phyloP scores from a whole-genome alignment of 2,113 vertebrate genomes.

The Gymnogyps californianus region DNA sequence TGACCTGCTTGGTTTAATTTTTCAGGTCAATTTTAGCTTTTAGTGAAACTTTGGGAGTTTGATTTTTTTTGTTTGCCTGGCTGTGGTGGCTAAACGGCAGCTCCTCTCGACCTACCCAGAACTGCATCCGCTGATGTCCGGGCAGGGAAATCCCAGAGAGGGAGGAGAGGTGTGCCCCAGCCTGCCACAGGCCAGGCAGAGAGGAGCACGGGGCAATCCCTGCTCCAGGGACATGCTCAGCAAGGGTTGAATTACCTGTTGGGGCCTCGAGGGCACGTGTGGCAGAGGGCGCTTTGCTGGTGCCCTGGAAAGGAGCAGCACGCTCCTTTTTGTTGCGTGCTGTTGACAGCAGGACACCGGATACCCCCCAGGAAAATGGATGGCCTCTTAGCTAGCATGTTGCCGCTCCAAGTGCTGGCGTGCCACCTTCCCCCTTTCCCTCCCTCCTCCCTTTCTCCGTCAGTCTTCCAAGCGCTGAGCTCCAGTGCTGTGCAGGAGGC shows the following conservation, averaged over 20 bases:
- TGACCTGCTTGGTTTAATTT: neutral
- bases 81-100: neutral
- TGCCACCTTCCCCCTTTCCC: neutral
- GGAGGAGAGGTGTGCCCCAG: neutral
- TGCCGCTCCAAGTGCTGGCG: fast-evolving
- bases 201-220: neutral
- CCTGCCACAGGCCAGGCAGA: fast-evolving
- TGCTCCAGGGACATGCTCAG: neutral
- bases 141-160: neutral
- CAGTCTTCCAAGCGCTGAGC: neutral
- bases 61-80: neutral
- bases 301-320: neutral
- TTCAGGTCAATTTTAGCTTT: neutral
- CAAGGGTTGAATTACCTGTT: neutral
- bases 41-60: neutral
- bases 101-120: neutral
- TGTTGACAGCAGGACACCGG: constrained; percentile 17
- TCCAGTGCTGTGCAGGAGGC: neutral
- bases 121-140: fast-evolving
- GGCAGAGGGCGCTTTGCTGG: neutral
- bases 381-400: neutral
- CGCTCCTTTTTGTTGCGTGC: neutral
- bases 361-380: neutral
- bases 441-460: neutral
- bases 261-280: neutral